Base-by-base conservation (phyloP, 1,140 invertebrate genomes). In the Aphelenchoides fujianensis region DNA sequence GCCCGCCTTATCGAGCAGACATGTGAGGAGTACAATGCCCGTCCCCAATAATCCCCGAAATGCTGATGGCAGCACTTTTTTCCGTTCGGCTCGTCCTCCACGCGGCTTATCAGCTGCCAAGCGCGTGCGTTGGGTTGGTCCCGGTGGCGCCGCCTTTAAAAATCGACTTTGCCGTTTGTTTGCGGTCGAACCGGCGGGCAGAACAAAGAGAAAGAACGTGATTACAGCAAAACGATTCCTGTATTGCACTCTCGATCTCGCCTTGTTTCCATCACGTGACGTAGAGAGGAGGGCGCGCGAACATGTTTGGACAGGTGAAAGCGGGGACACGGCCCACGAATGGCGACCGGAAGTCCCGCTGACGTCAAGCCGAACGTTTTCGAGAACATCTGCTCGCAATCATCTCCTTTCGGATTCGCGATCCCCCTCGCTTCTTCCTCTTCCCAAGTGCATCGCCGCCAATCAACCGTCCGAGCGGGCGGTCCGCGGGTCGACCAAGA, bases 341-440 rank as follows among this genome's bases (percentile, higher is more conserved):
- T 48, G 12, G 41, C 41, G 23, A 48, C 41, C 41, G 41, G 41
- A 48, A 48, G 23, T 23, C 41, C 23, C 23, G 41, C n/a, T 48
- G 41, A 48, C 41, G 41, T 48, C 41, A 48, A 48, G 41, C n/a
- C n/a, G 41, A 48, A 23, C 41, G 23, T 48, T 16, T 48, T 48
- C 41, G 41, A 48, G 41, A 48, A 48, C 41, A 48, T 48, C 41
- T 48, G 41, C 23, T n/a, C n/a, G 41, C 41, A 48, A 48, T 48
- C 23, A 48, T 48, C 23, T 48, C n/a, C n/a, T n/a, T n/a, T n/a
- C n/a, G n/a, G n/a, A n/a, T n/a, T n/a, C n/a, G n/a, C n/a, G n/a
- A n/a, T n/a, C n/a, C n/a, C n/a, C n/a, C n/a, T n/a, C n/a, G n/a
- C n/a, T n/a, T n/a, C n/a, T n/a, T n/a, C n/a, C n/a, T n/a, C n/a